These are phyloP conservation scores for Pavo muticus DNA, from an alignment of 2,113 vertebrate species.

Conservation along the genomic window DNA sequence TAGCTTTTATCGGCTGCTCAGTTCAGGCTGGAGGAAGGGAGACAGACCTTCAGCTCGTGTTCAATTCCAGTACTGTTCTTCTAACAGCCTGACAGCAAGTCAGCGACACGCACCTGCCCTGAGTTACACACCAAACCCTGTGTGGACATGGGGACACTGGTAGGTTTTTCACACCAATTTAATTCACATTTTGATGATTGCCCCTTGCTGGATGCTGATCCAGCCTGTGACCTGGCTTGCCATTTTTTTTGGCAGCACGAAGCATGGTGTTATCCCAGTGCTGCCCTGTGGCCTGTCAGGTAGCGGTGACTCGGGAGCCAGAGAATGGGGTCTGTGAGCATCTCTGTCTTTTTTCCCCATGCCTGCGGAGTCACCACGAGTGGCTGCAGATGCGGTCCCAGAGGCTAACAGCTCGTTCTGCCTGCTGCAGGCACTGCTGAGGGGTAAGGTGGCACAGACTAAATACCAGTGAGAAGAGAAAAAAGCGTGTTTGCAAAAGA, in stretches of 20 bases:
- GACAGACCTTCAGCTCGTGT: neutral
- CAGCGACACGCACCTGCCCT: rapidly evolving
- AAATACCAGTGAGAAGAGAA: neutral
- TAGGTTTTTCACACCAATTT: neutral
- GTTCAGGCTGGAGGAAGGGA: neutral
- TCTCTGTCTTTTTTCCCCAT: neutral
- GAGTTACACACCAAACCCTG: neutral
- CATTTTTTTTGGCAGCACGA: neutral
- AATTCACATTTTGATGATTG: neutral
- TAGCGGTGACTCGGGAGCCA: neutral
- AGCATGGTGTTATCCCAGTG: rapidly evolving
- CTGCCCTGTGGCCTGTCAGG: neutral
- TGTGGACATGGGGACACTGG: neutral
- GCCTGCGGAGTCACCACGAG: neutral
- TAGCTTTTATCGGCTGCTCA: neutral
- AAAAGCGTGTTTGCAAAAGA: neutral
- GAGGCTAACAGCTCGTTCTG: neutral
- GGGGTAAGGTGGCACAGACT: neutral
- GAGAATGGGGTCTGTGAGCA: neutral
- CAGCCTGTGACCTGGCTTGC: neutral
- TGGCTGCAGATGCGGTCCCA: neutral
- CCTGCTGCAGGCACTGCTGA: neutral
- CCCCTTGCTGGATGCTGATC: neutral
- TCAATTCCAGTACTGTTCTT: neutral
- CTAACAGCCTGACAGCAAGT: neutral